These are phyloP conservation scores for Zygothrica quintamaculata DNA, from an alignment of 2,888 invertebrate genomes.

Conservation along the genomic window DNA sequence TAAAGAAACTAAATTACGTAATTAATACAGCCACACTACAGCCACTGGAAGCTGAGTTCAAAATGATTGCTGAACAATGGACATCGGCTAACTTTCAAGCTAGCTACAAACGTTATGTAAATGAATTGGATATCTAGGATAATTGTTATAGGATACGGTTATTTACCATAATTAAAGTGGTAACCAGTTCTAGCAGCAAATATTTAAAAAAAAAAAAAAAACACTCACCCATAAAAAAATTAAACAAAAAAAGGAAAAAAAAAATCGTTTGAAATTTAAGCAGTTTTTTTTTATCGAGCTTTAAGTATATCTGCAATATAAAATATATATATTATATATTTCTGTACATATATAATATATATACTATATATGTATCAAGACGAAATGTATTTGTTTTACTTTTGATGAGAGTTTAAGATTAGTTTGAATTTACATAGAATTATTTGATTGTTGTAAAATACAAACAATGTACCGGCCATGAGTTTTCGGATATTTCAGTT, in stretches of 20 bases:
- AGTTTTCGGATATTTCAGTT: too few species aligned
- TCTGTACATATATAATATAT: too few species aligned
- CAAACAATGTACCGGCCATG: too few species aligned
- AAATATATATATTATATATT: too few species aligned
- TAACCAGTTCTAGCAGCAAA: slow-evolving; percentile 20
- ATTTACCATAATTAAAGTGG: slow-evolving; percentile 26
- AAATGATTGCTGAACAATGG: slow-evolving; percentile 82
- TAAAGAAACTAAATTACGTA: slow-evolving; percentile 61
- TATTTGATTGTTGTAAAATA: too few species aligned
- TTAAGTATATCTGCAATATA: too few species aligned
- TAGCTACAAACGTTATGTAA: slow-evolving; percentile 78
- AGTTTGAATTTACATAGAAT: too few species aligned
- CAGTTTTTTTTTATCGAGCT: not conserved
- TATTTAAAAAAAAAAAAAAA: slow-evolving; percentile 6
- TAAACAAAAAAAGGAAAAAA: slow-evolving; percentile 4
- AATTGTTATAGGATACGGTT: not conserved
- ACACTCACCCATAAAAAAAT: not conserved
- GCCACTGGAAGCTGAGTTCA: slow-evolving; percentile 81
- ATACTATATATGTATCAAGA: too few species aligned
- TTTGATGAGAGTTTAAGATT: too few species aligned
- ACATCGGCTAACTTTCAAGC: slow-evolving; percentile 80
- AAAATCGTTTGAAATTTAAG: slow-evolving; percentile 8
- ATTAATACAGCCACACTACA: slow-evolving; percentile 64
- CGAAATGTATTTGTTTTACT: too few species aligned
- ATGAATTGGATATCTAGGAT: slow-evolving; percentile 53